Evolutionary conservation across 1,140 invertebrate species (phyloP).

Genomic region (Oreohelix idahoensis): DNA sequence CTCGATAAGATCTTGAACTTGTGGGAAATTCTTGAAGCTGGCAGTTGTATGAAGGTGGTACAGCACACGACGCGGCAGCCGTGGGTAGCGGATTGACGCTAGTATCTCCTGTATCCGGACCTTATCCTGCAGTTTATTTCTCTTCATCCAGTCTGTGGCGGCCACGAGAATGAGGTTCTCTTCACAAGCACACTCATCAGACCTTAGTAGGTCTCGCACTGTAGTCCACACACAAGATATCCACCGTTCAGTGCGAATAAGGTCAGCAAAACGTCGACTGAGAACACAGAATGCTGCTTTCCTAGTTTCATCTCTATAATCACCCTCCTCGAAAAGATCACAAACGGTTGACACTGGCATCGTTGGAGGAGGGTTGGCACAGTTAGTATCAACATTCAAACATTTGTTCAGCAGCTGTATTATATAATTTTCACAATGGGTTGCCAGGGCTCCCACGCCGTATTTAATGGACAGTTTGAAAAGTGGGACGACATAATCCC

Average conservation of each 20-base stretch:
- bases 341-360: slow-evolving; percentile 52
- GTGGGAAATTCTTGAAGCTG: slow-evolving; percentile 69
- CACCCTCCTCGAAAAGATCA: slow-evolving; percentile 58
- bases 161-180: slow-evolving; percentile 66
- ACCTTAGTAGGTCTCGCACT: slow-evolving; percentile 62
- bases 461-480: slow-evolving; percentile 63
- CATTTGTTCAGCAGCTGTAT: slow-evolving; percentile 62
- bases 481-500: slow-evolving; percentile 66
- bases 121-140: slow-evolving; percentile 64
- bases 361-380: slow-evolving; percentile 47
- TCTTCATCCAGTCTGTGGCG: slow-evolving; percentile 70
- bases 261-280: slow-evolving; percentile 59
- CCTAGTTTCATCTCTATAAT: slow-evolving; percentile 54
- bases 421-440: slow-evolving; percentile 67
- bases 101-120: slow-evolving; percentile 66
- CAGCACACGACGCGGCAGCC: slow-evolving; percentile 62
- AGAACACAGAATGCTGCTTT: slow-evolving; percentile 61
- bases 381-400: background rate
- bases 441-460: slow-evolving; percentile 54
- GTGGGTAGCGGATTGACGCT: slow-evolving; percentile 66
- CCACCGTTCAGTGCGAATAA: slow-evolving; percentile 59
- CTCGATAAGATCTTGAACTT: slow-evolving; percentile 63
- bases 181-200: slow-evolving; percentile 61
- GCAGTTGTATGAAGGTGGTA: slow-evolving; percentile 68
- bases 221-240: slow-evolving; percentile 55